Evolutionary conservation across 2,113 vertebrate species (phyloP).

Genomic region (Tiliqua scincoides): DNA sequence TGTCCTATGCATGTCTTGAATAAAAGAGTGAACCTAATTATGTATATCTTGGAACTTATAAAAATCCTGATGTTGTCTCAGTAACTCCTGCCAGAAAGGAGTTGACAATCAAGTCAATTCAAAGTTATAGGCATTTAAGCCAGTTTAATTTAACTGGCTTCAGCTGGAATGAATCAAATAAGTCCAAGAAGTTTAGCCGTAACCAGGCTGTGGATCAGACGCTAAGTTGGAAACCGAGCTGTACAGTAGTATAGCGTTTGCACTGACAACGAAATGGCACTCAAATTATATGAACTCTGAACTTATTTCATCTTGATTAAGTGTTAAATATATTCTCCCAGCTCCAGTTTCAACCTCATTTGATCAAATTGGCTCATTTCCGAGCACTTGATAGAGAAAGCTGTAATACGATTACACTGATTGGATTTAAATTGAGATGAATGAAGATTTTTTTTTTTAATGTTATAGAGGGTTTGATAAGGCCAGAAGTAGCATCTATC

Average conservation of each 20-base stretch:
- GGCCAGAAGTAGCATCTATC: background rate
- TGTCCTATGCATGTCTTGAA: background rate
- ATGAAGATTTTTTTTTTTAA: background rate
- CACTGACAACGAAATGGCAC: background rate
- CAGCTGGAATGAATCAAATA: background rate
- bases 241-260: background rate
- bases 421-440: conserved; percentile 13
- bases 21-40: background rate
- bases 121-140: background rate
- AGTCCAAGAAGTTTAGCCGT: background rate
- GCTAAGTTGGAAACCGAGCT: background rate
- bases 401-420: conserved; percentile 13
- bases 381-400: conserved; percentile 11
- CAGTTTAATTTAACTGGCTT: background rate
- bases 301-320: conserved; percentile 15
- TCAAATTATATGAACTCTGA: conserved; percentile 17
- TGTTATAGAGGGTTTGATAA: background rate
- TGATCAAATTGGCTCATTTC: conserved; percentile 28
- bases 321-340: conserved; percentile 31
- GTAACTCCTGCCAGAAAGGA: background rate
- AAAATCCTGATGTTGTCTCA: background rate
- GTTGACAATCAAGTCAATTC: background rate
- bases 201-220: background rate
- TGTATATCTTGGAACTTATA: background rate
- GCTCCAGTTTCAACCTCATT: conserved; percentile 22